phyloP scores from a whole-genome alignment of 2,113 vertebrate species.

The Thamnaconus septentrionalis region DNA sequence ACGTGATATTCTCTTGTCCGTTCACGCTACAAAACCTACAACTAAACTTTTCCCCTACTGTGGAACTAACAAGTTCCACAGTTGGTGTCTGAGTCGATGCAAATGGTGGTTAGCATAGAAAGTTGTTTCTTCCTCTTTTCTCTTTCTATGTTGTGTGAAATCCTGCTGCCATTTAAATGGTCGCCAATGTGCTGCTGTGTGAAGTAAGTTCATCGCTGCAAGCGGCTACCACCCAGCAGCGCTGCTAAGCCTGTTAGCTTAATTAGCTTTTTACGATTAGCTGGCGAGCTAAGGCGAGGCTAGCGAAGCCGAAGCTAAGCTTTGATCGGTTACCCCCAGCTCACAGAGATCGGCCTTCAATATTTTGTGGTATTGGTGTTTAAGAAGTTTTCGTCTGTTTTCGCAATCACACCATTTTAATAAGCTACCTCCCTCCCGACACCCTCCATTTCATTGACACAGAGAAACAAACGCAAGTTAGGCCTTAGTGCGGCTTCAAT shows the following conservation, averaged over 20 bases:
- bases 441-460: constrained; percentile 3
- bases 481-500: background rate
- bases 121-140: constrained; percentile 20
- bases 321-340: constrained; percentile 17
- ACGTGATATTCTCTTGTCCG: too few species aligned
- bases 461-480: background rate
- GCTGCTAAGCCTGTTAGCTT: constrained; percentile 49
- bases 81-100: constrained; percentile 7
- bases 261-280: constrained; percentile 22
- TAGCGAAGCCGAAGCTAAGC: constrained; percentile 1
- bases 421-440: background rate
- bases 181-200: background rate
- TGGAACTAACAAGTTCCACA: background rate
- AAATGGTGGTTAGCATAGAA: constrained; percentile 20
- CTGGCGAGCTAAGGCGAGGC: constrained; percentile 30
- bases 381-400: too few species aligned
- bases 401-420: background rate
- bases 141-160: background rate
- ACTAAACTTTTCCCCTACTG: background rate
- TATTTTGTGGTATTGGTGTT: background rate
- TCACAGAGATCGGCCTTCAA: background rate
- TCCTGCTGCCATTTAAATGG: background rate
- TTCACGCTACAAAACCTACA: too few species aligned
- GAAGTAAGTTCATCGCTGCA: background rate
- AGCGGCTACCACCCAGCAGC: background rate